Percentiles rank a stretch among this genome's conserved stretches.
Evolutionary conservation across 2,113 vertebrate genomes (phyloP).

Genomic region (Phycodurus eques): DNA sequence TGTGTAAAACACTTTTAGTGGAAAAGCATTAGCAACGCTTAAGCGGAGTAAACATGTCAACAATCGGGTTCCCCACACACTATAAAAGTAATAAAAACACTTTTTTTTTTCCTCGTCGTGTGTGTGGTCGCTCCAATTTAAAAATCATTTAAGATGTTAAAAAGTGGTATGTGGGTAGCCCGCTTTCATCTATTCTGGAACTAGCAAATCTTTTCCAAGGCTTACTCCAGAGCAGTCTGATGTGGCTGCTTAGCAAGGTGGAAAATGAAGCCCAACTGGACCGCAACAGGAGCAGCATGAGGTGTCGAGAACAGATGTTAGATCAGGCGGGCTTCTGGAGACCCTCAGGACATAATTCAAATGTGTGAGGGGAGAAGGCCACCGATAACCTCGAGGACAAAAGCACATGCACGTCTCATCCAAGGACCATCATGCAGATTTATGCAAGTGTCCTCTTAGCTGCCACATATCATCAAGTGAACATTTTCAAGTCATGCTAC

Average conservation of each 20-base stretch:
- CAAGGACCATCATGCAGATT: not conserved
- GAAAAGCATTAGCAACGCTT: not conserved
- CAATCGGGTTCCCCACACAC: too few species aligned
- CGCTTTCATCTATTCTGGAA: not conserved
- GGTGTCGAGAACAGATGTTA: constrained; percentile 3
- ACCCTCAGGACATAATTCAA: constrained; percentile 5
- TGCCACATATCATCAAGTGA: not conserved
- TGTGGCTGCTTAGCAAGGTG: constrained; percentile 1
- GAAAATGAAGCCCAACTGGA: not conserved
- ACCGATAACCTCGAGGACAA: constrained; percentile 15
- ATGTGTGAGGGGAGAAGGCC: constrained; percentile 4
- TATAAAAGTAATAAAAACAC: too few species aligned
- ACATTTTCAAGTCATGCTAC: not conserved
- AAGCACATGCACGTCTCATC: constrained; percentile 30
- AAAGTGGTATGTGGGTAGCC: not conserved
- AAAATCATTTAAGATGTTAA: not conserved
- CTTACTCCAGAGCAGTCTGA: not conserved
- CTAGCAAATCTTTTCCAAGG: not conserved
- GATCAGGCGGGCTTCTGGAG: constrained; percentile 15
- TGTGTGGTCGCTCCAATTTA: not conserved
- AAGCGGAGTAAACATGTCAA: too few species aligned
- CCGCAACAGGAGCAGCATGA: not conserved
- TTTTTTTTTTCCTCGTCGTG: too few species aligned
- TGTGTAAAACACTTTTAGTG: too few species aligned
- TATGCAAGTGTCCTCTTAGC: not conserved